Conservation (phyloP, 2,113 vertebrate genomes). For the Cavia porcellus region DNA sequence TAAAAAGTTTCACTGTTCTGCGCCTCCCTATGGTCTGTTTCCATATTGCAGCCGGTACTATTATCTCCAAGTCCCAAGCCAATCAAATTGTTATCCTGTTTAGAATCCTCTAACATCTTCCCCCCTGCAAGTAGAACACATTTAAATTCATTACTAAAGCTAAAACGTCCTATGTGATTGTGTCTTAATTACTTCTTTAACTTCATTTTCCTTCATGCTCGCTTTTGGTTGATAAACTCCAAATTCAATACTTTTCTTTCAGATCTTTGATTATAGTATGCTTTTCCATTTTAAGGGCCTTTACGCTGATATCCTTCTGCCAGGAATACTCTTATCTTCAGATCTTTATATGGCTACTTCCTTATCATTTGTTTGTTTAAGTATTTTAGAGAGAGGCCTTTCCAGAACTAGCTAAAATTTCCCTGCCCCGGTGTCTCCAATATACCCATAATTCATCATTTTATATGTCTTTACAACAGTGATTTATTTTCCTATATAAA, state of each 20-base stretch:
- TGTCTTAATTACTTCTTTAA: conserved; percentile 25
- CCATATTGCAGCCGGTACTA: background rate
- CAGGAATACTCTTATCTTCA: background rate
- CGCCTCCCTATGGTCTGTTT: conserved; percentile 15
- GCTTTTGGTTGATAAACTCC: conserved; percentile 17
- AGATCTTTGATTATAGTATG: background rate
- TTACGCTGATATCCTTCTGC: conserved; percentile 6
- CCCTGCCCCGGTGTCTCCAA: background rate
- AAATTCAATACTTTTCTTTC: conserved; percentile 53
- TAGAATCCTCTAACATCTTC: background rate
- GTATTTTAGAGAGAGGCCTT: conserved; percentile 47
- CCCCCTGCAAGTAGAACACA: conserved; percentile 9
- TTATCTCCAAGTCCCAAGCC: conserved; percentile 20
- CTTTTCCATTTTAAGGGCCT: conserved; percentile 29
- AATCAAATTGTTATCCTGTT: background rate
- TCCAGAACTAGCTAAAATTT: background rate
- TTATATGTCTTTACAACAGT: background rate
- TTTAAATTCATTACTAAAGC: conserved; percentile 8
- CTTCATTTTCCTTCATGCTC: conserved; percentile 33
- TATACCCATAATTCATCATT: background rate
- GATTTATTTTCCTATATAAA: conserved; percentile 39
- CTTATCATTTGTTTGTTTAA: conserved; percentile 50
- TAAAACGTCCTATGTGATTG: background rate
- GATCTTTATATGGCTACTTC: conserved; percentile 34
- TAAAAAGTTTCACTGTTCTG: conserved; percentile 12